Base-by-base conservation (phyloP, 1,140 invertebrate species). In the Drosophila pectinifera region DNA sequence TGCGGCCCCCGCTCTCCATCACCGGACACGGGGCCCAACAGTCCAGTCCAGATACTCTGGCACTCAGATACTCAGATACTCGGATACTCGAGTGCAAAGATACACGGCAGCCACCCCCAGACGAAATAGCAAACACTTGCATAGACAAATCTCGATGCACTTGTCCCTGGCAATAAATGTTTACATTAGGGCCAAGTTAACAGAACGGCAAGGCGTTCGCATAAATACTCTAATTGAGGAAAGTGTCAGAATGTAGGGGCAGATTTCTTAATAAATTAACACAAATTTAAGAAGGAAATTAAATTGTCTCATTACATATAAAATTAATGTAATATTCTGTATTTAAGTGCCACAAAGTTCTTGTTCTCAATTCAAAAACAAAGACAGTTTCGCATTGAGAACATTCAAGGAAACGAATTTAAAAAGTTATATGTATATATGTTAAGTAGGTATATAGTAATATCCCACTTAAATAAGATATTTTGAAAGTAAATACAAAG, bases 101-200 rank as follows among this genome's bases (percentile, higher is more conserved):
- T 28, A 64, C 18, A 31, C 5, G 31, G 18, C n/a, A 56, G 3
- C 20, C 48, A 70, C 42, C 67, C 42, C 49, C 64, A 69, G 64
- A 70, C 64, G n/a, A 16, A 46, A 46, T 7, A 13, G 42, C 34
- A 70, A 70, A 70, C 51, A 70, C 42, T 68, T 70, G 63, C 45
- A 26, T 53, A 45, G 34, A 34, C 20, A 46, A 70, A 70, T 69
- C 67, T 46, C 63, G 18, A 34, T 69, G 67, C 64, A 70, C 54
- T 70, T 70, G 67, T 69, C 64, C 16, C 41, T 20, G n/a, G n/a
- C 41, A 7, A 69, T 55, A 26, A 70, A 41, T 69, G 22, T 36
- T 55, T 39, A 26, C 31, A 20, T 26, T n/a, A 57, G 20, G n/a
- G 43, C 43, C 28, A 36, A 18, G 14, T 18, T 11, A 38, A 31